Conservation (phyloP, 92 coral and sea anemone species). For the Siderastrea siderea region DNA sequence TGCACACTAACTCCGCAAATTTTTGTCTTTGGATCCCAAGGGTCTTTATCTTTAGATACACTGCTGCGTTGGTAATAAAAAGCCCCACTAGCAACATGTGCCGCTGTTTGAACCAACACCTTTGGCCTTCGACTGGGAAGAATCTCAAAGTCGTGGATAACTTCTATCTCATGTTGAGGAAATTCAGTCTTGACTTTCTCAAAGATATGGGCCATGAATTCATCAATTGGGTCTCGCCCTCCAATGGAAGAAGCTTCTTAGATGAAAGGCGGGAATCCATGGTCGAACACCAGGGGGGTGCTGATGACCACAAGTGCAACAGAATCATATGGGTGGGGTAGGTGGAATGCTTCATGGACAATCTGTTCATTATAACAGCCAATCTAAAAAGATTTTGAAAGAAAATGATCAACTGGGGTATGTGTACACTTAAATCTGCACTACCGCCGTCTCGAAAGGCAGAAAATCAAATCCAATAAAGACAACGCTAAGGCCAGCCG, state of each 20-base stretch:
- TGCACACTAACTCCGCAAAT: conserved; percentile 95
- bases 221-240: conserved; percentile 88
- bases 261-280: conserved; percentile 92
- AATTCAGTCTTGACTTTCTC: conserved; percentile 79
- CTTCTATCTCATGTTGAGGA: conserved; percentile 70
- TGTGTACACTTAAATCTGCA: neutral
- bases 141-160: conserved; percentile 88
- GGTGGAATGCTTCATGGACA: conserved; percentile 77
- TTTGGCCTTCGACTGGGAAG: conserved; percentile 91
- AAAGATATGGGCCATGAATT: conserved; percentile 82
- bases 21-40: conserved; percentile 83
- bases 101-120: conserved; percentile 95
- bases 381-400: conserved; percentile 52
- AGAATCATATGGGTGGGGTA: conserved; percentile 80
- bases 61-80: conserved; percentile 89
- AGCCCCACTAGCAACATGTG: conserved; percentile 96
- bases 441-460: neutral
- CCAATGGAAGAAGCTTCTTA: conserved; percentile 66
- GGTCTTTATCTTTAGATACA: conserved; percentile 77
- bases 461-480: too few relatives aligned
- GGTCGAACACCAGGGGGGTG: conserved; percentile 93
- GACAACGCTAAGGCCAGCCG: too few relatives aligned
- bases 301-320: conserved; percentile 86
- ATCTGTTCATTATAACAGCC: conserved; percentile 94
- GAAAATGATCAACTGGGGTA: neutral